A percentile compares a stretch with the other conserved stretches of the same genome.
phyloP scores from a whole-genome alignment of 1,140 invertebrate genomes.

The Nylanderia fulva region DNA sequence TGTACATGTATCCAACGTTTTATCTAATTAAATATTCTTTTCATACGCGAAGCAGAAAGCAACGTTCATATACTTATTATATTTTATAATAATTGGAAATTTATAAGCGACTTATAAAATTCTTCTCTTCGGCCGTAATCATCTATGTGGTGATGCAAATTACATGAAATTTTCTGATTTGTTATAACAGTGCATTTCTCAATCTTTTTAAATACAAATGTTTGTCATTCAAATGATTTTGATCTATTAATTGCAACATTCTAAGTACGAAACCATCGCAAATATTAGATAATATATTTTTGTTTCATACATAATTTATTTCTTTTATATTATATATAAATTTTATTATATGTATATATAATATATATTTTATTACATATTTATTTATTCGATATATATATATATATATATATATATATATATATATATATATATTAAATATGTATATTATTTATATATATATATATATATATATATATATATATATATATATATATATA shows the following conservation, averaged over 20 bases:
- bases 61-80: conserved; percentile 64
- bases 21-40: conserved; percentile 65
- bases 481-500: background rate
- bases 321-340: background rate
- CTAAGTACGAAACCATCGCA: background rate
- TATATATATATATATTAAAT: background rate
- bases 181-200: conserved; percentile 21
- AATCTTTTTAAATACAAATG: conserved; percentile 60
- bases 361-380: background rate
- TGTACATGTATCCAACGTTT: conserved; percentile 65
- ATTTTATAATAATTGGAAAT: conserved; percentile 62
- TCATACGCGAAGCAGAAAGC: conserved; percentile 54
- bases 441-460: conserved; percentile 8
- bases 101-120: conserved; percentile 53
- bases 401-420: background rate
- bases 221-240: background rate
- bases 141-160: conserved; percentile 59
- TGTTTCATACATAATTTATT: background rate
- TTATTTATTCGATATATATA: background rate
- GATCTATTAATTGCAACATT: background rate
- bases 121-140: conserved; percentile 39
- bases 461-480: background rate
- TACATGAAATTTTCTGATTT: conserved; percentile 64
- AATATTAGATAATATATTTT: conserved; percentile 20
- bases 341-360: background rate